Percentiles rank a stretch among this genome's conserved stretches.
phyloP scores from a whole-genome alignment of 1,140 invertebrate species.

The Samia ricini region DNA sequence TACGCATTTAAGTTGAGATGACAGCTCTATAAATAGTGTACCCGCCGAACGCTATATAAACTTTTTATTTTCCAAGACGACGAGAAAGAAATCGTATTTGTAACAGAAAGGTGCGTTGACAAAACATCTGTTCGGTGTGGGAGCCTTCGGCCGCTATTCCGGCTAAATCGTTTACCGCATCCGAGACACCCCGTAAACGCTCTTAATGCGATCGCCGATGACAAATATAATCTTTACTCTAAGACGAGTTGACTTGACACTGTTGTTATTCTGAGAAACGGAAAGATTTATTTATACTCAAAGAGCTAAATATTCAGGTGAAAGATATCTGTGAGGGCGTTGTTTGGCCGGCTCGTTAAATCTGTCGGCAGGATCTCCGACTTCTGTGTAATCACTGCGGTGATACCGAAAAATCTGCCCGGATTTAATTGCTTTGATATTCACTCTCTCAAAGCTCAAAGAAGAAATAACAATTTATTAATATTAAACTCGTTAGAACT shows the following conservation, averaged over 20 bases:
- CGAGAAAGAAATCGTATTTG: conserved; percentile 35
- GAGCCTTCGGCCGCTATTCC: conserved; percentile 31
- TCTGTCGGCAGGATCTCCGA: conserved; percentile 48
- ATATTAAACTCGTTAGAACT: conserved; percentile 23
- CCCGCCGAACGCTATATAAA: conserved; percentile 35
- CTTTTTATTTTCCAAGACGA: conserved; percentile 46
- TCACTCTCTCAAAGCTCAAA: conserved; percentile 37
- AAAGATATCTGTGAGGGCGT: conserved; percentile 62
- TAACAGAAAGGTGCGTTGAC: conserved; percentile 37
- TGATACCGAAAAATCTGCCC: conserved; percentile 59
- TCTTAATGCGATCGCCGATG: conserved; percentile 55
- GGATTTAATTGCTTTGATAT: conserved; percentile 59
- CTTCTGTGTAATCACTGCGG: conserved; percentile 50
- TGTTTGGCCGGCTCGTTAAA: conserved; percentile 58
- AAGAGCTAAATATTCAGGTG: conserved; percentile 72
- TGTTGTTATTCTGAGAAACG: conserved; percentile 69
- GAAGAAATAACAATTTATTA: conserved; percentile 55
- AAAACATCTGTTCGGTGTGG: conserved; percentile 56
- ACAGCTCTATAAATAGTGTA: conserved; percentile 58
- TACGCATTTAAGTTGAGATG: conserved; percentile 62
- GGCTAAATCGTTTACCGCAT: conserved; percentile 45
- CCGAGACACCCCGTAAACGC: conserved; percentile 48
- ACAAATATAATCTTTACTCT: conserved; percentile 73
- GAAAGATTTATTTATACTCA: conserved; percentile 69
- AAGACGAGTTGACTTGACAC: conserved; percentile 63